Percentiles rank a stretch among this genome's conserved stretches.
phyloP scores from a whole-genome alignment of 2,797 vertebrate species.

The Distichodus sexfasciatus region DNA sequence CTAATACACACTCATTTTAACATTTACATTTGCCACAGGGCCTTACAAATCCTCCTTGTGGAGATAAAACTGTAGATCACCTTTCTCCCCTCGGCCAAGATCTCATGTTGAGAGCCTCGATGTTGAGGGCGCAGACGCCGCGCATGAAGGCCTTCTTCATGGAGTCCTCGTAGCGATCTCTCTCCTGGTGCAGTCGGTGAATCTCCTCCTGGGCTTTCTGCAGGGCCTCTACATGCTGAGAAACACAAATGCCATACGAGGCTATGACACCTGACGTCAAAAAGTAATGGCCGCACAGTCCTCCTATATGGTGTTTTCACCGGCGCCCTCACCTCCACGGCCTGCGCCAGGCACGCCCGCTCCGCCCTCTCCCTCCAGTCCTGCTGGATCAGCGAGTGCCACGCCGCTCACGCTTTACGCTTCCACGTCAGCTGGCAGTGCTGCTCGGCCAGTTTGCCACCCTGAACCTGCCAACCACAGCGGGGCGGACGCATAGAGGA shows the following conservation, averaged over 20 bases:
- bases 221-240: conserved; percentile 76
- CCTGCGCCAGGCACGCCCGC: conserved; percentile 82
- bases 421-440: conserved; percentile 80
- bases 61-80: conserved; percentile 43
- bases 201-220: conserved; percentile 84
- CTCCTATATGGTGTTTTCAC: not conserved
- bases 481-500: conserved; percentile 34
- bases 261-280: not conserved
- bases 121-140: conserved; percentile 93
- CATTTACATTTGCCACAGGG: too few relatives aligned
- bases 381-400: conserved; percentile 76
- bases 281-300: not conserved
- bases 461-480: conserved; percentile 68
- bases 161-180: conserved; percentile 86
- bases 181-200: conserved; percentile 80
- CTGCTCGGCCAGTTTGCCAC: conserved; percentile 71
- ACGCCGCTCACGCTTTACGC: conserved; percentile 85
- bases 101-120: conserved; percentile 93
- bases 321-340: conserved; percentile 79
- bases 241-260: conserved; percentile 16
- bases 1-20: too few relatives aligned
- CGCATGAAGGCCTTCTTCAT: conserved; percentile 99
- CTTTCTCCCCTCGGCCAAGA: conserved; percentile 60
- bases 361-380: conserved; percentile 87
- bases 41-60: too few relatives aligned